Evolutionary conservation across 2,888 invertebrate genomes (phyloP).

Genomic region (Hanleya hanleyi): DNA sequence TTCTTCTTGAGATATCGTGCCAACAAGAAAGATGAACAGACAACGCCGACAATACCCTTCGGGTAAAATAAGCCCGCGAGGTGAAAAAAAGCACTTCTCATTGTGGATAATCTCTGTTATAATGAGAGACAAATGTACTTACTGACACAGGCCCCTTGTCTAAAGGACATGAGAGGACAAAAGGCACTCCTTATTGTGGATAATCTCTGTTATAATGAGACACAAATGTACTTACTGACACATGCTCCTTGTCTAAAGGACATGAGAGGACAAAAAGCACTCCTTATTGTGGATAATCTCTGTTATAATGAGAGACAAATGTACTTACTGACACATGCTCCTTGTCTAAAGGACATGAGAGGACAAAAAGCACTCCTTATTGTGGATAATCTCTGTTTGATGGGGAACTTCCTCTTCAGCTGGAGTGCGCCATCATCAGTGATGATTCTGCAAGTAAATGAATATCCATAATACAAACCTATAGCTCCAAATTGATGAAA

Average conservation of each 20-base stretch:
- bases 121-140: too few relatives aligned
- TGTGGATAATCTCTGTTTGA: slow-evolving; percentile 78
- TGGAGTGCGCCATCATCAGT: slow-evolving; percentile 81
- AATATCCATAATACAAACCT: slow-evolving; percentile 84
- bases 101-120: too few relatives aligned
- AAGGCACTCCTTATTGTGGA: slow-evolving; percentile 81
- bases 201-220: slow-evolving; percentile 78
- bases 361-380: slow-evolving; percentile 87
- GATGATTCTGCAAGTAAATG: slow-evolving; percentile 77
- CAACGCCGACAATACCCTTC: too few relatives aligned
- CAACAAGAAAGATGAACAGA: too few relatives aligned
- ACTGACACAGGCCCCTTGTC: slow-evolving; percentile 86
- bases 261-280: slow-evolving; percentile 89
- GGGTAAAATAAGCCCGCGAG: too few relatives aligned
- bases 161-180: slow-evolving; percentile 87
- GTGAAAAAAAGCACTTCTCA: too few relatives aligned
- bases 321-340: slow-evolving; percentile 83
- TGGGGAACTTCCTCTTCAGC: slow-evolving; percentile 80
- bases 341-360: slow-evolving; percentile 85
- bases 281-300: slow-evolving; percentile 77
- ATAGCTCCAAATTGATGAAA: slow-evolving; percentile 85
- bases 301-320: too few relatives aligned
- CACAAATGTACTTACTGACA: slow-evolving; percentile 80
- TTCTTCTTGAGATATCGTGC: too few relatives aligned
- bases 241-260: slow-evolving; percentile 87